Base-by-base conservation (phyloP, 2,888 invertebrate species). In the Acronicta aceris region DNA sequence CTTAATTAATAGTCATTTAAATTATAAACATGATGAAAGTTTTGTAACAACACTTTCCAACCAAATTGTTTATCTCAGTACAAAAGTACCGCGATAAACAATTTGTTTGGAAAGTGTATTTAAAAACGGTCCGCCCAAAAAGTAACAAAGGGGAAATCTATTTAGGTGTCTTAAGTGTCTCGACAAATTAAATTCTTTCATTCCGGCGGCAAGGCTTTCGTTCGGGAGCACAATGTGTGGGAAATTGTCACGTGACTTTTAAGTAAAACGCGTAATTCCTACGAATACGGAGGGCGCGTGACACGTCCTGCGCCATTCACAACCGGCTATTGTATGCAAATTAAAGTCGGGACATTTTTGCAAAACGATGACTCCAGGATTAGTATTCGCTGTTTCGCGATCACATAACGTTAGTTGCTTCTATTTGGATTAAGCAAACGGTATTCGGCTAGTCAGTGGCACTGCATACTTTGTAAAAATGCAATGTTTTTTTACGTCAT, bases 301-400 rank as follows among this genome's bases (percentile, higher is more conserved):
- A 74, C 83, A 84, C 87, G 86, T 87, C 77, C 81, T 71, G 71
- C 75, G 81, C 83, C 82, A 81, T 86, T 86, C 87, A 83, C 86
- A 87, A 85, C 88, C 88, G 90, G 89, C 89, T 89, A 93, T 92
- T 93, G 91, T 93, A 92, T 93, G 93, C 89, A 90, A 93, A 93
- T 89, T 81, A 59, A 86, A 72, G 83, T 64, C 79, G 80, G 84
- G 86, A 85, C 80, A 87, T 87, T 90, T 91, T 89, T 86, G 33
- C 86, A 83, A 82, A 78, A 81, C 76, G 59, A 59, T 72, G 67
- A 73, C 64, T 75, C 63, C 71, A 67, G 68, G 69, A 68, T 74
- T 68, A 62, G 71, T 76, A 66, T 78, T 73, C 68, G 64, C 59
- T 65, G 65, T 65, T 70, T 78, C 51, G 59, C 56, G 46, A 63